Evolutionary conservation across 1,140 invertebrate species (phyloP), one percentile per base, ranked within the genome.

Genomic region (Sycobia sp.): DNA sequence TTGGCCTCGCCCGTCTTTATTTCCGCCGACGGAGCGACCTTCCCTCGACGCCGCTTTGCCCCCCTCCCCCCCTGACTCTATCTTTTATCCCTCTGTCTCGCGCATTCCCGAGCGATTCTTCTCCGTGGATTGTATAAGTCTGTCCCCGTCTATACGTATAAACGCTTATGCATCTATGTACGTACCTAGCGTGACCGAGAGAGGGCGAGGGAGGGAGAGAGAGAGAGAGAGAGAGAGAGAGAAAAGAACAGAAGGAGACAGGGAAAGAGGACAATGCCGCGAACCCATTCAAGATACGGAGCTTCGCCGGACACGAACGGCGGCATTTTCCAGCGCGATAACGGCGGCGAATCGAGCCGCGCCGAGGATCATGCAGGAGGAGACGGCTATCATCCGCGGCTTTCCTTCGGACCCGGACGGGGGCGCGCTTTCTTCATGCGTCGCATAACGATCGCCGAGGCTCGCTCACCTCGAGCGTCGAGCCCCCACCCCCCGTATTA

Each of bases 1-100:
- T 38, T 3, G 36, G 3, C n/a, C n/a, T n/a, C 69, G 51, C 47
- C 71, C 67, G 70, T 74, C 72, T 73, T 71, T 72, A 72, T 76
- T 71, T 76, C 69, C 65, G 60, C 38, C 63, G 55, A 46, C 68
- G 51, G 47, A 38, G 60, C 34, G 62, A 67, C 46, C 53, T 53
- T 50, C 49, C 47, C 46, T 51, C 29, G 43, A 14, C 65, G 38
- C 47, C 49, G 41, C 63, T 65, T 44, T 60, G 54, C 34, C 34
- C 18, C 50, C 25, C 49, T 51, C 44, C 47, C 39, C 25, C 25
- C 1, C 14, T 5, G n/a, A 18, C 29, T 32, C 29, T 4, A 11
- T n/a, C n/a, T n/a, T n/a, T n/a, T n/a, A n/a, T n/a, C n/a, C n/a
- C n/a, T n/a, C 29, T 11, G 11, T 7, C 29, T 4, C 5, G 29